Evolutionary conservation across 2,113 vertebrate genomes (phyloP), one percentile per base, ranked within the genome.

Genomic region (Atrichornis clamosus): DNA sequence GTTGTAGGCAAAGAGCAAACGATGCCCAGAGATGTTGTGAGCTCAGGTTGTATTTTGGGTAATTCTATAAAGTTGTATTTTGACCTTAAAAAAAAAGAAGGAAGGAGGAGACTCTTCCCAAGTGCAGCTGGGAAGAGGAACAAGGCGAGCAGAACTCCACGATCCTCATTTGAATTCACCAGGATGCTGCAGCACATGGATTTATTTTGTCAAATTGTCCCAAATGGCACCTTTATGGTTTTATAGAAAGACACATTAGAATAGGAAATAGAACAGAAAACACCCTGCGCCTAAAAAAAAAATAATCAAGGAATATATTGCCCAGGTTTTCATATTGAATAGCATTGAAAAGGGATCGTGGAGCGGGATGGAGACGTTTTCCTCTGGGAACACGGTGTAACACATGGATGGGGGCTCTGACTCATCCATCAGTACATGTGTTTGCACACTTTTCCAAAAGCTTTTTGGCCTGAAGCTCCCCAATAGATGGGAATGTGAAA

Each of bases 141-240:
- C 81, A 33, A 87, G 52, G 41, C 0, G 18, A 93, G 70, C 76
- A 14, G 53, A 15, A 42, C 75, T 74, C 49, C 28, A 3, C 78
- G 64, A 78, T 39, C 60, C 72, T 86, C 50, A 23, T 79, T 56
- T 94, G 39, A 78, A 96, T 87, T 91, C 89, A 70, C 55, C 69
- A 35, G 55, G 65, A 44, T 12, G 11, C 80, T 1, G 69, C 42
- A 16, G 30, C 4, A 13, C 76, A 28, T 13, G 0, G 55, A 56
- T 79, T 78, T 82, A 53, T 75, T 86, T 47, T 88, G 94, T 93
- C 93, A 80, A 42, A 1, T 91, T 92, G 95, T 96, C 96, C 93
- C 47, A 96, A 93, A 23, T 3, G 50, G 86, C 93, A 89, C 75
- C 90, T 91, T 44, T 35, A 62, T 3, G 62, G 53, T 15, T 65